Percentiles rank a stretch among this genome's conserved stretches.
These are phyloP conservation scores for Blennius ocellaris DNA, from an alignment of 2,113 vertebrate species.

Conservation along the genomic window DNA sequence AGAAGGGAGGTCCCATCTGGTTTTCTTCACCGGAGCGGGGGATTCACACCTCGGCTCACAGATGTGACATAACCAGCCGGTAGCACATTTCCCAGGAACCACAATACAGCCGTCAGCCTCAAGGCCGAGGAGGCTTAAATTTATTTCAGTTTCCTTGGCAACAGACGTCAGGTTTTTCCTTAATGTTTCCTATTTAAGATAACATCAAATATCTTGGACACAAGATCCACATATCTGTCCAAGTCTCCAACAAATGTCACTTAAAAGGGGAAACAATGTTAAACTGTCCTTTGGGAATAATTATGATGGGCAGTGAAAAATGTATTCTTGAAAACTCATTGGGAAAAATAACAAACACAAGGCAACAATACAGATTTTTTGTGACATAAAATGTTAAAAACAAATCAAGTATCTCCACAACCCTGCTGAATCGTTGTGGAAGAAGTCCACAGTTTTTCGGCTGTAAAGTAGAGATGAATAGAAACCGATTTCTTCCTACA, in stretches of 20 bases:
- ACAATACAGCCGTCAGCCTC: constrained; percentile 19
- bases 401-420: too few relatives aligned
- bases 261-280: constrained; percentile 45
- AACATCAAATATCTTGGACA: constrained; percentile 44
- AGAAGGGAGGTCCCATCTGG: constrained; percentile 38
- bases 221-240: constrained; percentile 32
- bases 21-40: constrained; percentile 26
- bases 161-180: constrained; percentile 33
- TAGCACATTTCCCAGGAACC: constrained; percentile 38
- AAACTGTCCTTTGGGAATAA: constrained; percentile 27
- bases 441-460: constrained; percentile 16
- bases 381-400: too few relatives aligned
- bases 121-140: constrained; percentile 4
- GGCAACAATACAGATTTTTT: too few relatives aligned
- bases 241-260: constrained; percentile 41
- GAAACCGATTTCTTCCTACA: constrained; percentile 17
- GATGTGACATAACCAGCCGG: constrained; percentile 22
- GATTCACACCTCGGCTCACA: constrained; percentile 39
- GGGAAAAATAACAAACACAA: too few relatives aligned
- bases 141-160: constrained; percentile 42
- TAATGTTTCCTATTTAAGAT: constrained; percentile 44
- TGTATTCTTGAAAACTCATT: background rate
- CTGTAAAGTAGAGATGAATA: constrained; percentile 25
- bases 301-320: constrained; percentile 4
- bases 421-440: constrained; percentile 1